Evolutionary conservation across 2,113 vertebrate species (phyloP).

Genomic region (Elaphurus davidianus): DNA sequence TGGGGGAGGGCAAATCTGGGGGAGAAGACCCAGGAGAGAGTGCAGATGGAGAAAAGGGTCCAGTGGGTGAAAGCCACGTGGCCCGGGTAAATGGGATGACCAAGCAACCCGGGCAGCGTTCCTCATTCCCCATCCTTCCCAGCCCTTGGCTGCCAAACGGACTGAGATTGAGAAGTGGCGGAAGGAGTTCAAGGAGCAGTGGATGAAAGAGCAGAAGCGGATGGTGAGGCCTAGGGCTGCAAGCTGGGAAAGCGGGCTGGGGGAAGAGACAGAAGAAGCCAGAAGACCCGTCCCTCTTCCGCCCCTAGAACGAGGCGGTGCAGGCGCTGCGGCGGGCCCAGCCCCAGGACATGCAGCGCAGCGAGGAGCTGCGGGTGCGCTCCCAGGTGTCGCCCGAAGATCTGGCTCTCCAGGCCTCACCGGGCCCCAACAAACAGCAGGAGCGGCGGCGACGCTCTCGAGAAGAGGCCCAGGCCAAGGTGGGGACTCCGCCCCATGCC

Average conservation of each 20-base stretch:
- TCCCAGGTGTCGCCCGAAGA: constrained; percentile 63
- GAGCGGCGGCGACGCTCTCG: constrained; percentile 90
- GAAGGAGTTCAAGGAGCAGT: constrained; percentile 95
- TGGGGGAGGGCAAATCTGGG: neutral
- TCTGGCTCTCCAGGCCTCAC: neutral
- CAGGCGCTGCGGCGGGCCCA: constrained; percentile 87
- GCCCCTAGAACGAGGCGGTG: constrained; percentile 84
- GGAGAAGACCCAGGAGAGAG: neutral
- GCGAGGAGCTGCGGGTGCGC: constrained; percentile 87
- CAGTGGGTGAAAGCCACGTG: neutral
- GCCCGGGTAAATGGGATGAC: accelerated
- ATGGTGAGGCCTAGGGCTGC: constrained; percentile 82
- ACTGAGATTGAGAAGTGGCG: constrained; percentile 95
- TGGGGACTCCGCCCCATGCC: neutral
- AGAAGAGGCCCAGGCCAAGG: constrained; percentile 91
- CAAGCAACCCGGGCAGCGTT: neutral
- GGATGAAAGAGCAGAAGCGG: constrained; percentile 88
- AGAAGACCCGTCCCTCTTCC: neutral
- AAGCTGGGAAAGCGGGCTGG: accelerated
- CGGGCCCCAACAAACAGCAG: constrained; percentile 84
- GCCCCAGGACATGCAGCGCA: constrained; percentile 90
- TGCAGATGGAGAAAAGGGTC: neutral
- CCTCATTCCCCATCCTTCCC: neutral
- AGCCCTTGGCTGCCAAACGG: constrained; percentile 90
- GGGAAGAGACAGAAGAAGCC: accelerated